Conservation (phyloP, 2,888 invertebrate genomes). For the Romanomermis culicivorax region DNA sequence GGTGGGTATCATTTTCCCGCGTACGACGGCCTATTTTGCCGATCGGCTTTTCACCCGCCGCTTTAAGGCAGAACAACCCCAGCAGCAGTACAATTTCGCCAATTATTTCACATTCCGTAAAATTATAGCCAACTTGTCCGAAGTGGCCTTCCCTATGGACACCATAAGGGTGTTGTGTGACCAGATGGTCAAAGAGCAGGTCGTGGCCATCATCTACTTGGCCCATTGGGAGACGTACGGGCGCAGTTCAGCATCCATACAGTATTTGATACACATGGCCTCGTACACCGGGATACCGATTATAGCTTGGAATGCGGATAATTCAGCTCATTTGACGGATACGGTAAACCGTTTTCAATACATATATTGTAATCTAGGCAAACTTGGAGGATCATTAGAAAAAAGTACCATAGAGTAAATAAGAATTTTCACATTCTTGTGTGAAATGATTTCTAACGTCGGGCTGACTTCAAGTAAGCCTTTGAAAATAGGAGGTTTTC, state of each 20-base stretch:
- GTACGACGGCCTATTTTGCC: neutral
- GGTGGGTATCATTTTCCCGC: neutral
- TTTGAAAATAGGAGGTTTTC: too few species aligned
- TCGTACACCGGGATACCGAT: constrained; percentile 55
- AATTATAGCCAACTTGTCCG: neutral
- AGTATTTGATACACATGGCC: constrained; percentile 15
- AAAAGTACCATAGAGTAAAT: too few species aligned
- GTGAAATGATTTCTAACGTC: too few species aligned
- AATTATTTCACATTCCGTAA: neutral
- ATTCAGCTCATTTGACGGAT: constrained; percentile 45
- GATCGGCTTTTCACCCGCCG: neutral
- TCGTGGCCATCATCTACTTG: neutral
- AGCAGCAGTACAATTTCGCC: neutral
- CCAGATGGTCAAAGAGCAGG: neutral
- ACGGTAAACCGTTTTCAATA: neutral
- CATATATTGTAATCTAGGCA: too few species aligned
- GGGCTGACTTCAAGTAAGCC: too few species aligned
- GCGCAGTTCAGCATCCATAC: constrained; percentile 19
- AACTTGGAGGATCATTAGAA: too few species aligned
- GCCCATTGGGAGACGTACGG: constrained; percentile 16
- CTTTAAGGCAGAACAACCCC: neutral
- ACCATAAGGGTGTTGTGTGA: neutral
- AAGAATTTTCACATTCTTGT: too few species aligned
- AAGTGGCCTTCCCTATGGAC: neutral
- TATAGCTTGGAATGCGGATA: constrained; percentile 91